These are phyloP conservation scores for Microtus richardsoni DNA, from an alignment of 2,113 vertebrate species.

Conservation along the genomic window DNA sequence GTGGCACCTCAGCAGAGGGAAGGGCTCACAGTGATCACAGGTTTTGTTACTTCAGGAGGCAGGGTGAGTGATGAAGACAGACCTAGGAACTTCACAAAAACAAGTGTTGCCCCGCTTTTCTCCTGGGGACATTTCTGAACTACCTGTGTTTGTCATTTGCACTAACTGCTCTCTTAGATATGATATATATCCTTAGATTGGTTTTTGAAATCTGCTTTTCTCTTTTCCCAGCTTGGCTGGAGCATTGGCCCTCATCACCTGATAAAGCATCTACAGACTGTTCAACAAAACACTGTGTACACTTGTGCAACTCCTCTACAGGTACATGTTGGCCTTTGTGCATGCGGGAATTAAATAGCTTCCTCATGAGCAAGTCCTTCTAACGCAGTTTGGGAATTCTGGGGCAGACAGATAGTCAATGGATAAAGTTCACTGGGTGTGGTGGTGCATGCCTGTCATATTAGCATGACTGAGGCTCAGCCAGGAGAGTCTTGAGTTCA, in stretches of 20 bases:
- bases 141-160: not conserved
- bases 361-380: not conserved
- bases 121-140: not conserved
- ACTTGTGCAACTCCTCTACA: constrained; percentile 96
- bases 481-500: not conserved
- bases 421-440: too few species aligned
- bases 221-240: constrained; percentile 94
- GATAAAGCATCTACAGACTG: constrained; percentile 96
- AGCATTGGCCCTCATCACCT: constrained; percentile 94
- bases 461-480: not conserved
- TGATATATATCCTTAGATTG: not conserved
- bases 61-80: not conserved
- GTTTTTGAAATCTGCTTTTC: constrained; percentile 13
- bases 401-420: not conserved
- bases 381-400: constrained; percentile 23
- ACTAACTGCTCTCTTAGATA: not conserved
- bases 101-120: not conserved
- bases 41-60: not conserved
- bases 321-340: constrained; percentile 80
- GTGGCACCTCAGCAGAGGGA: not conserved
- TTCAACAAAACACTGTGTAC: constrained; percentile 95
- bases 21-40: not conserved
- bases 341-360: not conserved
- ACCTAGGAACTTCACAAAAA: not conserved
- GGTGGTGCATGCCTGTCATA: not conserved